Base-by-base conservation (phyloP, 1,140 invertebrate species). In the Saccostrea echinata region DNA sequence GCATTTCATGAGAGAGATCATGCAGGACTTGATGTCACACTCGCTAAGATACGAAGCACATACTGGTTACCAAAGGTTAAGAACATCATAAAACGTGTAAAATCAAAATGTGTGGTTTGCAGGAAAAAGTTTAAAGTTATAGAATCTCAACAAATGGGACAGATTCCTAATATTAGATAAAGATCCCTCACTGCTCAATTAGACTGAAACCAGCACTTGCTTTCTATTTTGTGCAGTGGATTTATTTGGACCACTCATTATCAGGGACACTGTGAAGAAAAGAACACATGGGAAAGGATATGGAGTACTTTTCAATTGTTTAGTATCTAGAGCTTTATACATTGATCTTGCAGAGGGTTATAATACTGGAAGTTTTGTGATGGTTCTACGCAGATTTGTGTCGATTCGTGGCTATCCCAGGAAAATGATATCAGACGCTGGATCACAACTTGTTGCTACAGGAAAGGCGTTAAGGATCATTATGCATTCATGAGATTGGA, bases 331-430 rank as follows among this genome's bases (percentile, higher is more conserved):
- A 84, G 82, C 81, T 21, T 80, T 87, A 6, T 87, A 87, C 27
- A n/a, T 87, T 53, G 86, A 87, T 71, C n/a, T 87, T 11, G 86
- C 82, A 2, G 86, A 87, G 13, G 64, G 81, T 52, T 84, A 87
- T 33, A 33, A 84, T 55, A 53, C 52, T 21, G 43, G 27, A 57
- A 68, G 81, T 53, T 87, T 84, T 53, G 13, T 87, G 53, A 84
- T 84, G 81, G 86, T 87, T 30, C n/a, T 87, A 30, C 55, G 82
- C 24, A 16, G 86, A 87, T 87, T 87, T 35, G 43, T 84, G n/a
- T 87, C 82, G 13, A 30, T 87, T 35, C 16, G 33, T 43, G 81
- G 86, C 11, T 84, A 87, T 76, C 86, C 86, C 30, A 51, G n/a
- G n/a, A 84, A 84, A 64, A 84, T 84, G 30, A 57, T 43, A n/a